Evolutionary conservation across 2,888 invertebrate species (phyloP).

Genomic region (Carpatolechia fugitivella): DNA sequence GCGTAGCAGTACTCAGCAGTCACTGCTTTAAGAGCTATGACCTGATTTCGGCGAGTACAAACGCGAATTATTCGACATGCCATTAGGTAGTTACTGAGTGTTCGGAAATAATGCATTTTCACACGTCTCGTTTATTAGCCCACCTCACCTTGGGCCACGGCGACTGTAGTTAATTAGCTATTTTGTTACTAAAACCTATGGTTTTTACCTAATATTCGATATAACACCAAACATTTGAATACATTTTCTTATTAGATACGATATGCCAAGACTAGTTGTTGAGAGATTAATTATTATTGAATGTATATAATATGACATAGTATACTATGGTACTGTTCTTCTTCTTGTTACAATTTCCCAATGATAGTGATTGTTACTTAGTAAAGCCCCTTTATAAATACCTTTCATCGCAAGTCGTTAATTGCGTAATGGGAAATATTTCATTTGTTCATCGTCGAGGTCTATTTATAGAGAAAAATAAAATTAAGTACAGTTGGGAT

Average conservation of each 20-base stretch:
- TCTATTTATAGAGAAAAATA: slow-evolving; percentile 4
- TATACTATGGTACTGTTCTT: no score
- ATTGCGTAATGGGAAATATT: not conserved
- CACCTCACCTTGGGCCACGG: slow-evolving; percentile 16
- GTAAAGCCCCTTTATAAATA: not conserved
- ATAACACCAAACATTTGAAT: no score
- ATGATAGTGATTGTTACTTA: not conserved
- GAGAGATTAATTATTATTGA: no score
- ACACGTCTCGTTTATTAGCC: slow-evolving; percentile 18
- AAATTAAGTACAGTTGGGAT: slow-evolving; percentile 8
- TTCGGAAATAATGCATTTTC: slow-evolving; percentile 15
- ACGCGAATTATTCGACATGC: slow-evolving; percentile 14
- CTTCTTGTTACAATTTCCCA: no score
- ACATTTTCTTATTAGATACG: no score
- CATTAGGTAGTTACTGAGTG: slow-evolving; percentile 11
- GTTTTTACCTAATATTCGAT: not conserved
- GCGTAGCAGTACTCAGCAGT: no score
- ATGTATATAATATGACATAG: no score
- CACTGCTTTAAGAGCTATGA: slow-evolving; percentile 29
- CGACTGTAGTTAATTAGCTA: slow-evolving; percentile 9
- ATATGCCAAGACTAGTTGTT: no score
- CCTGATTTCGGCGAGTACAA: slow-evolving; percentile 34
- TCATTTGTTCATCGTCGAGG: not conserved
- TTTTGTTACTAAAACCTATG: not conserved
- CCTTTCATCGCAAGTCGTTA: not conserved